Base-by-base conservation (phyloP, 1,140 invertebrate species). In the Pentalonia nigronervosa region DNA sequence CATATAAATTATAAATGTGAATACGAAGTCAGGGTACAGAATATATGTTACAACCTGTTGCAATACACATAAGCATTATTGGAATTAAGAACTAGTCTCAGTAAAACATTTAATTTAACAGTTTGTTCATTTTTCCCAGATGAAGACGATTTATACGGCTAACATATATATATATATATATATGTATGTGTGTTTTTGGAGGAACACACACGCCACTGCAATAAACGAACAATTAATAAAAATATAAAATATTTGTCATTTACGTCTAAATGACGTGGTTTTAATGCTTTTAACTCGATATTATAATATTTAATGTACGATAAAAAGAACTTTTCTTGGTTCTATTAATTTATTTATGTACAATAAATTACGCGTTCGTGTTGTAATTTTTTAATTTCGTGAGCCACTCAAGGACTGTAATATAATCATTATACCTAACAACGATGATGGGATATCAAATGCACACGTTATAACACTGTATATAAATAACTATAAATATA, bases 261-360 rank as follows among this genome's bases (percentile, higher is more conserved):
- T 76, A 76, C 60, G 17, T 17, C n/a, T n/a, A 17, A 76, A 76
- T 6, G 1, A 7, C 60, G 60, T 17, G n/a, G 14, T 76, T n/a
- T 76, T n/a, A 76, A 76, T 20, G 60, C 30, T n/a, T 34, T 17
- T 34, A 76, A 14, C 30, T 76, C n/a, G 14, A 0, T 76, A n/a
- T 34, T 17, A 34, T 14, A 76, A n/a, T 76, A 76, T 76, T 60
- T 1, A 53, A 21, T n/a, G 17, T 76, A 76, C 60, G 30, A 30
- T 76, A n/a, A n/a, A 76, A 76, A 76, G 60, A 76, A 76, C 60
- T 30, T 76, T 76, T 76, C 60, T 76, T 76, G 30, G n/a, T 76
- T 76, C 30, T 76, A 76, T 76, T 76, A 76, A 76, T 76, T 76
- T n/a, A n/a, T 76, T 76, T 76, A 17, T n/a, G 30, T 76, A 76